Conservation (phyloP, 2,888 invertebrate genomes). For the Volucella zonaria region DNA sequence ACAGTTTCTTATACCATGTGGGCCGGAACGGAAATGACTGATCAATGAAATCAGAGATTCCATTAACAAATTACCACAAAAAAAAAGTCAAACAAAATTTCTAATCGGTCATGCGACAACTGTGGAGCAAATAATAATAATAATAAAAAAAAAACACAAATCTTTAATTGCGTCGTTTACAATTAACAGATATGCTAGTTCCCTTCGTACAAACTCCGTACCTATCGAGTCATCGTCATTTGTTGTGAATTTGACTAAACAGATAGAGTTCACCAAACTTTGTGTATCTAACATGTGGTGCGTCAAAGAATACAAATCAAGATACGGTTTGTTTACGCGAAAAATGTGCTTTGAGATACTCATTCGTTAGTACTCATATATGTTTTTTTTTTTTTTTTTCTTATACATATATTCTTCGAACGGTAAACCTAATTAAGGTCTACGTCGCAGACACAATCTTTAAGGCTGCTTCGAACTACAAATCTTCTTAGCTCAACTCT, state of each 20-base stretch:
- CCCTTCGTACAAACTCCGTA: conserved; percentile 3
- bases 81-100: background rate
- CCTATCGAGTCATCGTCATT: conserved; percentile 18
- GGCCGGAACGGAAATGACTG: conserved; percentile 39
- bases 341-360: conserved; percentile 31
- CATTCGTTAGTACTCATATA: background rate
- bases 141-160: conserved; percentile 3
- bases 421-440: background rate
- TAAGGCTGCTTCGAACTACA: no score
- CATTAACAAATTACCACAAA: no score
- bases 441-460: conserved; percentile 21
- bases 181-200: conserved; percentile 12
- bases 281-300: conserved; percentile 38
- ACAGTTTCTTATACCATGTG: background rate
- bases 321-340: conserved; percentile 21
- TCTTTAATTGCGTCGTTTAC: conserved; percentile 53
- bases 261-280: conserved; percentile 59
- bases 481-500: no score
- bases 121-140: background rate
- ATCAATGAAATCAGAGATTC: conserved; percentile 37
- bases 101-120: conserved; percentile 52
- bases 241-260: conserved; percentile 31
- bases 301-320: conserved; percentile 14
- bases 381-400: background rate
- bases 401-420: background rate